These are phyloP conservation scores for Zaprionus ghesquierei DNA, from an alignment of 1,140 invertebrate genomes.

Conservation along the genomic window DNA sequence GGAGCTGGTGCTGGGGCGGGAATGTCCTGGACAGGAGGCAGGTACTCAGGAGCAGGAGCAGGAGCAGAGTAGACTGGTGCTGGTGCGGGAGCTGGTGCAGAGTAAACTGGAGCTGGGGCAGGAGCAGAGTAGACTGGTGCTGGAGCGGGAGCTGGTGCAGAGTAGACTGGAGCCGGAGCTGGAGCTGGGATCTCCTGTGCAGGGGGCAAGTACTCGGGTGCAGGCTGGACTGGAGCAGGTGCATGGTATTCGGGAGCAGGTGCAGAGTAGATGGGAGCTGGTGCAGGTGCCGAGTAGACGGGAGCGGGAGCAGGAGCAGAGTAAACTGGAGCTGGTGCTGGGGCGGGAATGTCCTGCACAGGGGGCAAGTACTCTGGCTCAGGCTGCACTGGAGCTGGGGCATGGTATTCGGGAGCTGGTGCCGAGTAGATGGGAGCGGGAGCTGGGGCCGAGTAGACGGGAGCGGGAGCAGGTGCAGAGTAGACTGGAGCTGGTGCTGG, in stretches of 20 bases:
- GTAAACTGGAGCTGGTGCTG: conserved; percentile 58
- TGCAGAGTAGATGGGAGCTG: conserved; percentile 47
- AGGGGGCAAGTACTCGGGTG: conserved; percentile 26
- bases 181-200: conserved; percentile 22
- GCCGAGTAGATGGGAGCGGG: conserved; percentile 24
- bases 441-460: conserved; percentile 40
- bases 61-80: conserved; percentile 29
- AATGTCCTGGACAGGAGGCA: conserved; percentile 12
- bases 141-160: conserved; percentile 31
- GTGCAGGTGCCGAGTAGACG: conserved; percentile 43
- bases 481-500: conserved; percentile 53
- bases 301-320: conserved; percentile 46
- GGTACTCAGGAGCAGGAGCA: conserved; percentile 40
- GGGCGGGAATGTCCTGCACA: conserved; percentile 49
- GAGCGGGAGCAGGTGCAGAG: conserved; percentile 47
- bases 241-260: conserved; percentile 41
- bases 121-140: conserved; percentile 31
- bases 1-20: conserved; percentile 39
- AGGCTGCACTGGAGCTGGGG: conserved; percentile 25
- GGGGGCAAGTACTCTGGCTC: conserved; percentile 59
- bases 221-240: conserved; percentile 9
- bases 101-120: conserved; percentile 27
- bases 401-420: conserved; percentile 32
- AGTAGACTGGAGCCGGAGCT: conserved; percentile 38
- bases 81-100: conserved; percentile 33